Conservation (phyloP, 2,113 vertebrate species). For the Hucho hucho region DNA sequence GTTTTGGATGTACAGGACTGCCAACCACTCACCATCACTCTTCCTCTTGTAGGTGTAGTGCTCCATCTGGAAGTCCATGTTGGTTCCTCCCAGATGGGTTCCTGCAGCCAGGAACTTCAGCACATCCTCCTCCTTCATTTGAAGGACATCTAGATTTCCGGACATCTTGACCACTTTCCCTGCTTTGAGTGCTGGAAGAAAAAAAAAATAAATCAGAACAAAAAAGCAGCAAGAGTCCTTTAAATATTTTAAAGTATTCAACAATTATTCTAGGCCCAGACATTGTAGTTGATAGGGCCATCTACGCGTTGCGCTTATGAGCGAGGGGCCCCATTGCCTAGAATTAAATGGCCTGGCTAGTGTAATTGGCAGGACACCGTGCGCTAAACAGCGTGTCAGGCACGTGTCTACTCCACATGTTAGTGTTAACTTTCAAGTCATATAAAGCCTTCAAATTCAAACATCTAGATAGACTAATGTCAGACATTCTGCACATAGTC, state of each 20-base stretch:
- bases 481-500: not conserved
- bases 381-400: not conserved
- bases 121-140: conserved; percentile 99
- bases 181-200: conserved; percentile 79
- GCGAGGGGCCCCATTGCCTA: no score
- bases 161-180: conserved; percentile 95
- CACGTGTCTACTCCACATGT: conserved; percentile 35
- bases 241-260: no score
- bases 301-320: no score
- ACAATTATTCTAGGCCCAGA: no score
- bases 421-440: not conserved
- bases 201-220: no score
- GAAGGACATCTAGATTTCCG: conserved; percentile 98
- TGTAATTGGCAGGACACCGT: conserved; percentile 58
- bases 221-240: not conserved
- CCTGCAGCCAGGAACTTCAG: conserved; percentile 97
- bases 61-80: conserved; percentile 98
- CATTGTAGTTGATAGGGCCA: no score
- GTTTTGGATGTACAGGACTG: no score
- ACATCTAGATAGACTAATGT: conserved; percentile 1
- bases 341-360: no score
- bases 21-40: conserved; percentile 82
- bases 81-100: conserved; percentile 96
- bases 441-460: not conserved
- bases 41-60: conserved; percentile 98